Evolutionary conservation across 2,113 vertebrate species (phyloP), one percentile per base, ranked within the genome.

Genomic region (Paralichthys olivaceus): DNA sequence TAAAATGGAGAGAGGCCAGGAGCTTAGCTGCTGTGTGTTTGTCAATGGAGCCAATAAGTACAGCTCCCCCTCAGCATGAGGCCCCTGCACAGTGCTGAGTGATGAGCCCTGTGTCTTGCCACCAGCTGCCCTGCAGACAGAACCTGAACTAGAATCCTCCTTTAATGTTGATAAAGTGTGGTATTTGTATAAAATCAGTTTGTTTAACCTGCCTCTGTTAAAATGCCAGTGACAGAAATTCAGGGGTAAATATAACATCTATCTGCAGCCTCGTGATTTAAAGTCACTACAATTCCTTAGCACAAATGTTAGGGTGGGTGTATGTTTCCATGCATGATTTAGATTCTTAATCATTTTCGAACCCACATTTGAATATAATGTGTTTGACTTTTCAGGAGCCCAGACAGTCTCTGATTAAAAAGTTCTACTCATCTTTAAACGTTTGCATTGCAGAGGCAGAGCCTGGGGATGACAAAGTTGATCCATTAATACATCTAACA

Each of bases 381-480:
- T 66, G 53, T 82, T 87, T 72, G 72, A 85, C 73, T 75, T 85
- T 88, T 86, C 60, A 71, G 49, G 45, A 61, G 56, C 58, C 26
- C 61, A 34, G 51, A 75, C 23, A 9, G 29, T 63, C 29, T 69
- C 49, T 54, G 57, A 72, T 77, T 69, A 58, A 71, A 74, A 79
- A 60, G 34, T 45, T 84, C 32, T 1, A 22, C 26, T 34, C 45
- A 29, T 70, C 54, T 49, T 34, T 29, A 58, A 20, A 3, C 7
- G 29, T 60, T 12, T 4, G 40, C 43, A 45, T 60, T 40, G 55
- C 49, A 0, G 7, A 25, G 4, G 69, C 53, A 40, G 59, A 64
- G 63, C 22, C 15, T 2, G 22, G 51, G 17, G 26, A 73, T 26
- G n/a, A 55, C 14, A 2, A 25, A 7, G 68, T 2, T 45, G 60